Base-by-base conservation (phyloP, 2,888 invertebrate genomes). In the Rhaphigaster nebulosa region DNA sequence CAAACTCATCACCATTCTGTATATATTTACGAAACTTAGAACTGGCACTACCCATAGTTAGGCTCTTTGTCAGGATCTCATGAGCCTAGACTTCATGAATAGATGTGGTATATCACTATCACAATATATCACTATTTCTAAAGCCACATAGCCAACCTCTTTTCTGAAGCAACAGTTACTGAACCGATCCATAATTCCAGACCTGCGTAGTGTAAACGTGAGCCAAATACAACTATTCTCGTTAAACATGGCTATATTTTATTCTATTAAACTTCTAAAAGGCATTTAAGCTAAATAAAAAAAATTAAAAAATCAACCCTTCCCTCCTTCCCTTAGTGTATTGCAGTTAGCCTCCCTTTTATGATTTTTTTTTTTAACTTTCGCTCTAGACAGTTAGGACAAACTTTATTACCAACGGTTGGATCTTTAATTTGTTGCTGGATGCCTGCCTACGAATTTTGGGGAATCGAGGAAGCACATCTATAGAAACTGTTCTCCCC, bases 1-100 rank as follows among this genome's bases (percentile, higher is more conserved):
- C 96, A 93, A 95, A 96, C 93, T 96, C 96, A 93, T 96, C 96
- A 54, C 96, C 96, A 94, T 95, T 95, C 93, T 96, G 95, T 90
- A 96, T 94, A 93, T 96, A 95, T 93, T 96, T 96, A 92, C 96
- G 95, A 93, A 96, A 96, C 93, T 96, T 96, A 56, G 96, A 96
- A 65, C 95, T 95, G 87, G 95, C 94, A 93, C 95, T 96, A 92
- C 96, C 96, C 96, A 96, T 96, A 91, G 92, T 93, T 45, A 34
- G 18, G 41, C 26, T 45, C 4, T 26, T 18, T 45, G 84, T 45
- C 84, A 84, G 20, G 84, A 80, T 5, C 38, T 38, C 80, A 80
- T 38, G 41, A 29, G 1, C 29, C 29, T 29, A 65, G 29, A 70
- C 38, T 70, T 34, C 20, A 70, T 70, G 29, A 70, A 38, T 70